phyloP scores from a whole-genome alignment of 2,113 vertebrate genomes.

The Montifringilla adamsi region DNA sequence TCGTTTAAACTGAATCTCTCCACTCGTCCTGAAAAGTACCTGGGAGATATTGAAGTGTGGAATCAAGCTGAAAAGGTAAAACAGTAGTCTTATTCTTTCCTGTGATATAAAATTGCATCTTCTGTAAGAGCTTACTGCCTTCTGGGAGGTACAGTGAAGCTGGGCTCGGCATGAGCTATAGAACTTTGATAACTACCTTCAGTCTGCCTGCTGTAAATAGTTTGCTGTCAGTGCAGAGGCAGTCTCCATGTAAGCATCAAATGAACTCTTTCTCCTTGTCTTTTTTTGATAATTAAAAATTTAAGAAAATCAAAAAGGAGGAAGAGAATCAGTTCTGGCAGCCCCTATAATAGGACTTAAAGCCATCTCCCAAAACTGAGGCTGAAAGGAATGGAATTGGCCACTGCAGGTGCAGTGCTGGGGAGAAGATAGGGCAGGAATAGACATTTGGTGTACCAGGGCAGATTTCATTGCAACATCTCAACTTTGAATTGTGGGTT shows the following conservation, averaged over 20 bases:
- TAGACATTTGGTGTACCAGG: background rate
- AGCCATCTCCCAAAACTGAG: background rate
- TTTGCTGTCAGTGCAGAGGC: background rate
- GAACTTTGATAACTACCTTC: background rate
- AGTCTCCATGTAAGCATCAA: background rate
- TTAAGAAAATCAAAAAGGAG: background rate
- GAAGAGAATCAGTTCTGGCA: background rate
- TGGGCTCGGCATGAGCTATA: background rate
- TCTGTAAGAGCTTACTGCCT: background rate
- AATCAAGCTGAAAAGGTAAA: slow-evolving; percentile 94
- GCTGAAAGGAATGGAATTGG: background rate
- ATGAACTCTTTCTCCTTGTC: background rate
- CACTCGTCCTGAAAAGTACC: slow-evolving; percentile 94
- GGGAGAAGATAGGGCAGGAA: background rate
- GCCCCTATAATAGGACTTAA: background rate
- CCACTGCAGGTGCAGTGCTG: background rate
- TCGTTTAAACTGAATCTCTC: slow-evolving; percentile 96
- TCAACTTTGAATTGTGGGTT: background rate
- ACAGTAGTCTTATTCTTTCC: background rate
- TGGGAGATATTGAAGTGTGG: slow-evolving; percentile 91
- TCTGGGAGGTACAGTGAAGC: background rate
- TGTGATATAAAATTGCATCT: background rate
- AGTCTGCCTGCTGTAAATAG: background rate
- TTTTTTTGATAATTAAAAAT: background rate
- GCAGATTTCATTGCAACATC: background rate